phyloP scores from a whole-genome alignment of 2,797 vertebrate species.

The Phataginus tricuspis region DNA sequence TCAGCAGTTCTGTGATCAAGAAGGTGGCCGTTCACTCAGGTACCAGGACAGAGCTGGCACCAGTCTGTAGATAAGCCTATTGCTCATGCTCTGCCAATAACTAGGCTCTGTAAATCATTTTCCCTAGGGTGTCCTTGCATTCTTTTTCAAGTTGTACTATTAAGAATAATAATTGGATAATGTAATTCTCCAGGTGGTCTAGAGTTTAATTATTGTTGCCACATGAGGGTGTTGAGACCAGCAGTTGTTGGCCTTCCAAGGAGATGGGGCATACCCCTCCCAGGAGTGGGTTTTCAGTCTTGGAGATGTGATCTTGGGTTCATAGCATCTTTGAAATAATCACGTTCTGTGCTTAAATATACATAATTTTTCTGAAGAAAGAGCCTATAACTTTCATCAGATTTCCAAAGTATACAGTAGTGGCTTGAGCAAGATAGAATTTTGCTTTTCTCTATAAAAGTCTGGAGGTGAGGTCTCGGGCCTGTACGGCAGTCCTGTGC shows the following conservation, averaged over 20 bases:
- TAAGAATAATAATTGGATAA: not conserved
- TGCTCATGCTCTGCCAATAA: not conserved
- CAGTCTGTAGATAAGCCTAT: not conserved
- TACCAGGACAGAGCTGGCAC: conserved; percentile 54
- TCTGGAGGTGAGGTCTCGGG: not conserved
- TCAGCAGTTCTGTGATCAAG: conserved; percentile 98
- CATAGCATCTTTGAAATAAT: not conserved
- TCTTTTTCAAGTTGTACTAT: not conserved
- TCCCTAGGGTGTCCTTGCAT: not conserved
- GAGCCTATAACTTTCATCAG: not conserved
- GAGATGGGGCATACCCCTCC: not conserved
- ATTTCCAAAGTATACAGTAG: not conserved
- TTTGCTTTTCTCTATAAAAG: not conserved
- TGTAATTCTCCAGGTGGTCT: not conserved
- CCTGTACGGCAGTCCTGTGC: not conserved
- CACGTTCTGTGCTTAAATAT: not conserved
- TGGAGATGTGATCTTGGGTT: not conserved
- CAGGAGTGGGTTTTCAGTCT: not conserved
- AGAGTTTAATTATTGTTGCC: not conserved
- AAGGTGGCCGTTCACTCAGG: conserved; percentile 99
- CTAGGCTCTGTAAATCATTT: not conserved
- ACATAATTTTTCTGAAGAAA: not conserved
- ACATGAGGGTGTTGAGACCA: not conserved
- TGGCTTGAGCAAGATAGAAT: not conserved
- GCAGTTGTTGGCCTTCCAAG: not conserved